phyloP scores from a whole-genome alignment of 92 coral and sea anemone species.

The Bergia sp. region DNA sequence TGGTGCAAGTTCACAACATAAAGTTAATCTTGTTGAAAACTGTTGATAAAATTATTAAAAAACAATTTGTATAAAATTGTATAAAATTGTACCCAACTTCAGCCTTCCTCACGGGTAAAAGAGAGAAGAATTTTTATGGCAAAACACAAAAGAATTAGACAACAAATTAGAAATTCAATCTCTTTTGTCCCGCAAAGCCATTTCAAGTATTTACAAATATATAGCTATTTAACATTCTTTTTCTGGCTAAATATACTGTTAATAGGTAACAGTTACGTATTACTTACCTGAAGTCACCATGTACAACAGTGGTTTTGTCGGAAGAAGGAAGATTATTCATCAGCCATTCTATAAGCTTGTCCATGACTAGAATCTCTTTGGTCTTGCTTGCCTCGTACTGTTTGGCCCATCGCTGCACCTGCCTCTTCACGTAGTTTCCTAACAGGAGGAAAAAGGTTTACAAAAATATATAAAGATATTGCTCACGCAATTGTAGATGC shows the following conservation, averaged over 20 bases:
- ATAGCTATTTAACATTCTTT: background rate
- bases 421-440: conserved; percentile 91
- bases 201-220: too few species aligned
- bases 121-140: too few species aligned
- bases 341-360: conserved; percentile 80
- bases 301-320: conserved; percentile 92
- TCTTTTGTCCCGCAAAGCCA: too few species aligned
- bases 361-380: conserved; percentile 87
- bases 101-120: too few species aligned
- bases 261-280: background rate
- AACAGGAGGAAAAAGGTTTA: background rate
- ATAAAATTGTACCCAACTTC: too few species aligned
- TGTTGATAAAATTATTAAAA: too few species aligned
- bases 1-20: too few species aligned
- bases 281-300: conserved; percentile 90
- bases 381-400: conserved; percentile 98
- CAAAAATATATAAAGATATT: too few species aligned
- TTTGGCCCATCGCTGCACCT: conserved; percentile 88
- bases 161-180: too few species aligned
- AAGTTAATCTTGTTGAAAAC: too few species aligned
- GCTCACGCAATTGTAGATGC: background rate
- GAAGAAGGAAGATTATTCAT: conserved; percentile 66
- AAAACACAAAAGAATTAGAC: too few species aligned
- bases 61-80: too few species aligned
- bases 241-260: background rate